These are phyloP conservation scores for Perizoma affinitatum DNA, from an alignment of 2,888 invertebrate species.

Conservation along the genomic window DNA sequence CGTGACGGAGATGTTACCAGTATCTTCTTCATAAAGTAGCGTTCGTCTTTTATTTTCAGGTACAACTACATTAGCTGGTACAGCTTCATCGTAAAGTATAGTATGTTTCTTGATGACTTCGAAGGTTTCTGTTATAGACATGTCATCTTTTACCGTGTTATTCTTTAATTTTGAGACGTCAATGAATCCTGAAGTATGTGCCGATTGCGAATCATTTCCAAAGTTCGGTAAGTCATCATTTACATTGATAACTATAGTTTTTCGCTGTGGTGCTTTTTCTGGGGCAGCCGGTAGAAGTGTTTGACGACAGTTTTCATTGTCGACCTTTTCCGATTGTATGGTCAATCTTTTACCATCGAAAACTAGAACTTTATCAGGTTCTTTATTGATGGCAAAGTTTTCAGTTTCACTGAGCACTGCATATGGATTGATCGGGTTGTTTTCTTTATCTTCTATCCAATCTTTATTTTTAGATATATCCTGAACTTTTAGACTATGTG, in stretches of 20 bases:
- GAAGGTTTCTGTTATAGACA: conserved; percentile 23
- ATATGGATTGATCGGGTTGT: conserved; percentile 69
- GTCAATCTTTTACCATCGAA: conserved; percentile 71
- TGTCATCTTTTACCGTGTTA: conserved; percentile 20
- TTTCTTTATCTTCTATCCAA: conserved; percentile 71
- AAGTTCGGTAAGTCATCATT: conserved; percentile 71
- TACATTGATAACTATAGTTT: conserved; percentile 62
- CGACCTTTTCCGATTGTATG: conserved; percentile 51
- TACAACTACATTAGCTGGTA: conserved; percentile 29
- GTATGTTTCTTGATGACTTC: conserved; percentile 34
- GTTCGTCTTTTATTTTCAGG: conserved; percentile 26
- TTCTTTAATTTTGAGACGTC: conserved; percentile 20
- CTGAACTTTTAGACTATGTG: conserved; percentile 43
- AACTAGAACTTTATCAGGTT: conserved; percentile 62
- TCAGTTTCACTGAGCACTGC: conserved; percentile 53
- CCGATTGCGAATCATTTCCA: conserved; percentile 38
- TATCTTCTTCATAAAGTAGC: conserved; percentile 32
- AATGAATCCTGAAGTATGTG: conserved; percentile 25
- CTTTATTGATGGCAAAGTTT: conserved; percentile 63
- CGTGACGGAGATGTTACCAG: conserved; percentile 38
- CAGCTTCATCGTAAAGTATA: conserved; percentile 43
- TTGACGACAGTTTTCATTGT: conserved; percentile 42
- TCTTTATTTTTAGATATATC: conserved; percentile 56
- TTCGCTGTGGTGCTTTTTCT: conserved; percentile 49
- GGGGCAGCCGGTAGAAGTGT: conserved; percentile 38